Conservation (phyloP, 2,888 invertebrate species). For the Drosophila algonquin region DNA sequence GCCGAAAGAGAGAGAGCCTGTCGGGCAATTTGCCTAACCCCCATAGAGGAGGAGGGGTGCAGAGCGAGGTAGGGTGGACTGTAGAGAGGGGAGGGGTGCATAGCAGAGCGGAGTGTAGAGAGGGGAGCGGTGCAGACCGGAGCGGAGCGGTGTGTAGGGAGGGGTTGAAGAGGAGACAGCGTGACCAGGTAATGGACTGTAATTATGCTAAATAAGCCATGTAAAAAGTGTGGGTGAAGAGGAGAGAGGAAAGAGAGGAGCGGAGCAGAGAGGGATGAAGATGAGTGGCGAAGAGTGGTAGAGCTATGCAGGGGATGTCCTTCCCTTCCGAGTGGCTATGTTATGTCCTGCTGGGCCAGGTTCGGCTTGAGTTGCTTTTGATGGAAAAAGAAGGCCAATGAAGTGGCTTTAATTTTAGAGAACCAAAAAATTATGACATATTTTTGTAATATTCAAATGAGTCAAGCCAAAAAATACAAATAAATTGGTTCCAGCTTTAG, state of each 20-base stretch:
- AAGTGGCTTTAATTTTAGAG: conserved; percentile 34
- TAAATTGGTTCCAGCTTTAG: not conserved
- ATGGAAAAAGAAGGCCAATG: conserved; percentile 37
- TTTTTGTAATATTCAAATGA: conserved; percentile 28
- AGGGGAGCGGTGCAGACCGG: too few species aligned
- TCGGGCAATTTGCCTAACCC: conserved; percentile 43
- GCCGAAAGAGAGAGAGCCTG: conserved; percentile 21
- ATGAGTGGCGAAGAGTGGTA: too few species aligned
- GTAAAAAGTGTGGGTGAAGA: conserved; percentile 60
- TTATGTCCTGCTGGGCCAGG: conserved; percentile 28
- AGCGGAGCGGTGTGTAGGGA: too few species aligned
- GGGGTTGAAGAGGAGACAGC: conserved; percentile 13
- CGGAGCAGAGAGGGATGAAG: not conserved
- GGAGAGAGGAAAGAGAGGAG: conserved; percentile 17
- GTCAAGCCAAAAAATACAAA: conserved; percentile 12
- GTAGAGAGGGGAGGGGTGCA: too few species aligned
- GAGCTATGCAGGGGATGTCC: not conserved
- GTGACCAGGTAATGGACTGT: conserved; percentile 75
- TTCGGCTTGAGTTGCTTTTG: conserved; percentile 28
- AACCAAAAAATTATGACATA: conserved; percentile 22
- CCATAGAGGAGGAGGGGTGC: not conserved
- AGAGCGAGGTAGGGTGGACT: too few species aligned
- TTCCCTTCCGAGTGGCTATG: conserved; percentile 19
- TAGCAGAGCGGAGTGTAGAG: too few species aligned
- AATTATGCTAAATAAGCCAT: conserved; percentile 77